A percentile compares a stretch with the other conserved stretches of the same genome.
phyloP scores from a whole-genome alignment of 2,888 invertebrate genomes.

The Timema podura region DNA sequence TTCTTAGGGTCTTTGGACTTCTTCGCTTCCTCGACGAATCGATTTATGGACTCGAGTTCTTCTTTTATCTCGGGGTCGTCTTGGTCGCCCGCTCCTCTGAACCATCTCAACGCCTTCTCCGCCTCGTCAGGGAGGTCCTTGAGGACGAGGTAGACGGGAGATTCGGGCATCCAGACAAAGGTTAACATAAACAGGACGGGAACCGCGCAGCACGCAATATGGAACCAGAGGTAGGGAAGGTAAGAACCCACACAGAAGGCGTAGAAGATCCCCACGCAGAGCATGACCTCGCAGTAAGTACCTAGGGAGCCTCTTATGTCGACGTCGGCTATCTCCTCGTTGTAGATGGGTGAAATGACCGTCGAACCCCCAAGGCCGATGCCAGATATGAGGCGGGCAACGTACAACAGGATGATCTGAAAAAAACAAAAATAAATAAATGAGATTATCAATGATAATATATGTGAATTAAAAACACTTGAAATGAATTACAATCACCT shows the following conservation, averaged over 20 bases:
- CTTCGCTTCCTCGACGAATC: slow-evolving; percentile 53
- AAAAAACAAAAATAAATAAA: too few species aligned
- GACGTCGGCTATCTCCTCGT: slow-evolving; percentile 85
- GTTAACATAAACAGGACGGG: slow-evolving; percentile 57
- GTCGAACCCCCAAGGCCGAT: slow-evolving; percentile 64
- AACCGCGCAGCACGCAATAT: slow-evolving; percentile 60
- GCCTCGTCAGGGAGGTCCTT: slow-evolving; percentile 60
- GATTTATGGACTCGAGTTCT: slow-evolving; percentile 48
- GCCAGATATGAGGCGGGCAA: slow-evolving; percentile 58
- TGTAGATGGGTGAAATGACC: slow-evolving; percentile 77
- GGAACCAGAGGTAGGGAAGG: slow-evolving; percentile 54
- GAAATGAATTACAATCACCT: too few species aligned
- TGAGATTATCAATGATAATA: too few species aligned
- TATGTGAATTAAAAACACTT: too few species aligned
- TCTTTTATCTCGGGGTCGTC: slow-evolving; percentile 51
- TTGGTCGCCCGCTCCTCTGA: slow-evolving; percentile 51
- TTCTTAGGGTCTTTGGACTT: slow-evolving; percentile 52
- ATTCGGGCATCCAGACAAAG: slow-evolving; percentile 75
- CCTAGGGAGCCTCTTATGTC: slow-evolving; percentile 79
- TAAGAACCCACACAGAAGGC: slow-evolving; percentile 69
- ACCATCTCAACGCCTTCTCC: slow-evolving; percentile 56
- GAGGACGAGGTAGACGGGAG: slow-evolving; percentile 65
- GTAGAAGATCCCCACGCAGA: slow-evolving; percentile 63
- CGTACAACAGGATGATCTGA: slow-evolving; percentile 49
- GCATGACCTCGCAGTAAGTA: slow-evolving; percentile 72